These are phyloP conservation scores for Stenodema calcarata DNA, from an alignment of 2,888 invertebrate species.

Conservation along the genomic window DNA sequence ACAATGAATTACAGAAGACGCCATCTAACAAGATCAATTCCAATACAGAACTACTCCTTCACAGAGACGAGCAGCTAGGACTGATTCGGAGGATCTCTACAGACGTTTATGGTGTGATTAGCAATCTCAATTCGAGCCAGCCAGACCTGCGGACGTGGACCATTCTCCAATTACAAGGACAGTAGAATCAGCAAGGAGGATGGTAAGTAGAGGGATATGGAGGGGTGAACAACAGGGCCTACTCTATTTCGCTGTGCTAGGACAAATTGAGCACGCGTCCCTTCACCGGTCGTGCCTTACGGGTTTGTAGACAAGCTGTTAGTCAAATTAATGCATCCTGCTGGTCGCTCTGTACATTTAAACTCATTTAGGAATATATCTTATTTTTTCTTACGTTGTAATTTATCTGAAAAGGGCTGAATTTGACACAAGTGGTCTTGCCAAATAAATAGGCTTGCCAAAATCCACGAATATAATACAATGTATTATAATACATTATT, in stretches of 20 bases:
- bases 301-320: not conserved
- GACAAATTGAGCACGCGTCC: conserved; percentile 6
- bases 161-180: conserved; percentile 8
- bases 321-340: not conserved
- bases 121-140: not conserved
- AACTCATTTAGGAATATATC: too few relatives aligned
- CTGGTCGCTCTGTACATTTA: not conserved
- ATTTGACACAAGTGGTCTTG: too few relatives aligned
- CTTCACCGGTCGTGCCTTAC: not conserved
- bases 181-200: not conserved
- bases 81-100: not conserved
- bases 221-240: not conserved
- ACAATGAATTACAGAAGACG: not conserved
- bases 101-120: not conserved
- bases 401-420: too few relatives aligned
- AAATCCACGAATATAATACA: too few relatives aligned
- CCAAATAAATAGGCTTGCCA: too few relatives aligned
- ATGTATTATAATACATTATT: too few relatives aligned
- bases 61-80: not conserved
- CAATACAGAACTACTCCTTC: not conserved
- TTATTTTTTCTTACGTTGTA: too few relatives aligned
- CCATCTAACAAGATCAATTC: not conserved
- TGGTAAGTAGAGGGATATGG: not conserved
- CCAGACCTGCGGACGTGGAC: not conserved
- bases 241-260: not conserved